These are phyloP conservation scores for Drosophila tsacasi DNA, from an alignment of 1,140 invertebrate genomes.

Conservation along the genomic window DNA sequence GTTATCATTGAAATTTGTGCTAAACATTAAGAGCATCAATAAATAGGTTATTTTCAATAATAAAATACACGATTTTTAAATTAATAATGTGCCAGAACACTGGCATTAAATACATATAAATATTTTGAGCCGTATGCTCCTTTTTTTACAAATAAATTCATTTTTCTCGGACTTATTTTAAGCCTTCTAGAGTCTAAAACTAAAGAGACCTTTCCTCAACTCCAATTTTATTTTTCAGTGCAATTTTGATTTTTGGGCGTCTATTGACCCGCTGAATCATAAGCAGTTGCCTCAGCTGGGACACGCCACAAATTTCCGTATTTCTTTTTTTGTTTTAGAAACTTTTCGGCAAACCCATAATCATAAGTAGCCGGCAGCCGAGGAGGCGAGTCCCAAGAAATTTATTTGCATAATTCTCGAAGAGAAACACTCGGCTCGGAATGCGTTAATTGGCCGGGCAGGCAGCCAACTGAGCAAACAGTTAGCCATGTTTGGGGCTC, in stretches of 20 bases:
- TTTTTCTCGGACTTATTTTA: too few species aligned
- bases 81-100: too few species aligned
- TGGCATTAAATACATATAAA: too few species aligned
- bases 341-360: constrained; percentile 61
- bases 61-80: too few species aligned
- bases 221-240: neutral
- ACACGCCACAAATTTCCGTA: constrained; percentile 39
- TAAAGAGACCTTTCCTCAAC: too few species aligned
- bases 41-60: too few species aligned
- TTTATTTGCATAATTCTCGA: constrained; percentile 65
- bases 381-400: constrained; percentile 28
- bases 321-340: constrained; percentile 23
- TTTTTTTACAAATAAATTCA: too few species aligned
- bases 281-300: constrained; percentile 20
- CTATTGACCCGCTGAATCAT: constrained; percentile 64
- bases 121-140: too few species aligned
- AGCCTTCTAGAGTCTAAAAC: too few species aligned
- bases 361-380: constrained; percentile 48
- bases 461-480: constrained; percentile 65
- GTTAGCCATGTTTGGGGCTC: constrained; percentile 27
- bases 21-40: too few species aligned
- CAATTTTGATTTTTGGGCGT: constrained; percentile 24
- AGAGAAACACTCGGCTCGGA: constrained; percentile 43
- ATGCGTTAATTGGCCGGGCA: constrained; percentile 75
- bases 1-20: too few species aligned